Conservation (phyloP, 2,888 invertebrate genomes). For the Boloria euphrosyne region DNA sequence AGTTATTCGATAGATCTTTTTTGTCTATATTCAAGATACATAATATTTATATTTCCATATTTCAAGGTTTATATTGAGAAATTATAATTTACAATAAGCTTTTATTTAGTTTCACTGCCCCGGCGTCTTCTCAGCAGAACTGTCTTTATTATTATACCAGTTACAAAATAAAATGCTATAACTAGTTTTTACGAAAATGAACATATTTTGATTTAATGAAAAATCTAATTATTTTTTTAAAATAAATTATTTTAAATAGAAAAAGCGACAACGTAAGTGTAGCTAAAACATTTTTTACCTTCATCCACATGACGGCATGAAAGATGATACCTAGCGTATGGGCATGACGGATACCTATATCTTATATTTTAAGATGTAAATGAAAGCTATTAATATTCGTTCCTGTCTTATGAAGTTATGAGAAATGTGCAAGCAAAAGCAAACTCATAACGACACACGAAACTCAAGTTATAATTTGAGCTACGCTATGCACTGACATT, state of each 20-base stretch:
- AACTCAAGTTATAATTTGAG: conserved; percentile 35
- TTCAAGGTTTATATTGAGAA: too few relatives aligned
- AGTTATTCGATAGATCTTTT: too few relatives aligned
- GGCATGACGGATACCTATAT: conserved; percentile 3
- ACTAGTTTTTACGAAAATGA: too few relatives aligned
- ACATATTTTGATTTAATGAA: background rate
- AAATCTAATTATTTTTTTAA: background rate
- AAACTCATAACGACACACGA: conserved; percentile 26
- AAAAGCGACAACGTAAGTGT: background rate
- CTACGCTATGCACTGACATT: conserved; percentile 28
- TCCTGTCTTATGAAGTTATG: conserved; percentile 28
- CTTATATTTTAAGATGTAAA: conserved; percentile 16
- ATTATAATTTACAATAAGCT: too few relatives aligned
- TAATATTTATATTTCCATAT: too few relatives aligned
- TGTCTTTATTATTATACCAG: too few relatives aligned
- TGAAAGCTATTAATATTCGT: conserved; percentile 28
- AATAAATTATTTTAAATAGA: background rate
- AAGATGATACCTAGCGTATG: background rate
- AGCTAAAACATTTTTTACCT: background rate
- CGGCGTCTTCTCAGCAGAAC: too few relatives aligned
- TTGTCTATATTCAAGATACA: too few relatives aligned
- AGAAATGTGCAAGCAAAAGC: conserved; percentile 29
- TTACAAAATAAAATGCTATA: too few relatives aligned
- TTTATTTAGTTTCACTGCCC: too few relatives aligned
- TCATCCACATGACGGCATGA: background rate